A percentile compares a stretch with the other conserved stretches of the same genome.
Evolutionary conservation across 2,797 vertebrate species (phyloP).

Genomic region (Myoxocephalus aenaeus): DNA sequence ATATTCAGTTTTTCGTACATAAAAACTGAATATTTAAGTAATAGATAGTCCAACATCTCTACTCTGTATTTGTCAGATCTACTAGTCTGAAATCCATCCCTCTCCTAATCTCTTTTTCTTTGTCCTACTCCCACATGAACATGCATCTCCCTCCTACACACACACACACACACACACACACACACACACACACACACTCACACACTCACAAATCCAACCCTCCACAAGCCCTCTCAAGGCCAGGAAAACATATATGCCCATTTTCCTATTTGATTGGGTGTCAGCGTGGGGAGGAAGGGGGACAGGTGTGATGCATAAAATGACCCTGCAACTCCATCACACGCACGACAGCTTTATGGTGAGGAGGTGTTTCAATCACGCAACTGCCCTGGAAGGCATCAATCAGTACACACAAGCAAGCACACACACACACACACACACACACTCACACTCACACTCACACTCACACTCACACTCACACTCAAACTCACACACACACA

Average conservation of each 20-base stretch:
- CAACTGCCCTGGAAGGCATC: constrained; percentile 75
- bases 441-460: constrained; percentile 9
- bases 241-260: constrained; percentile 84
- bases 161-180: constrained; percentile 34
- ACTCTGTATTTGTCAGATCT: constrained; percentile 2
- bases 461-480: background rate
- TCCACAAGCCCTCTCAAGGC: constrained; percentile 79
- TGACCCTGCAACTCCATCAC: constrained; percentile 81
- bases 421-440: constrained; percentile 1
- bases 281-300: constrained; percentile 76
- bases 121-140: constrained; percentile 27
- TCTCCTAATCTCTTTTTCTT: constrained; percentile 8
- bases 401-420: constrained; percentile 69
- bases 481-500: constrained; percentile 14
- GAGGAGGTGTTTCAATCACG: constrained; percentile 84
- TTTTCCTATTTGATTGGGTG: constrained; percentile 84
- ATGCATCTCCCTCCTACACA: constrained; percentile 16
- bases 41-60: constrained; percentile 8
- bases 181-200: constrained; percentile 9
- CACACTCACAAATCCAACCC: background rate
- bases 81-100: background rate
- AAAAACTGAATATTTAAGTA: background rate
- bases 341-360: constrained; percentile 84
- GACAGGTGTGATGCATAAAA: constrained; percentile 86
- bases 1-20: background rate